Evolutionary conservation across 30 jellyfish, hydroid and myxozoan species (phyloP), one percentile per base, ranked within the genome.

Genomic region (Morbakka virulenta): DNA sequence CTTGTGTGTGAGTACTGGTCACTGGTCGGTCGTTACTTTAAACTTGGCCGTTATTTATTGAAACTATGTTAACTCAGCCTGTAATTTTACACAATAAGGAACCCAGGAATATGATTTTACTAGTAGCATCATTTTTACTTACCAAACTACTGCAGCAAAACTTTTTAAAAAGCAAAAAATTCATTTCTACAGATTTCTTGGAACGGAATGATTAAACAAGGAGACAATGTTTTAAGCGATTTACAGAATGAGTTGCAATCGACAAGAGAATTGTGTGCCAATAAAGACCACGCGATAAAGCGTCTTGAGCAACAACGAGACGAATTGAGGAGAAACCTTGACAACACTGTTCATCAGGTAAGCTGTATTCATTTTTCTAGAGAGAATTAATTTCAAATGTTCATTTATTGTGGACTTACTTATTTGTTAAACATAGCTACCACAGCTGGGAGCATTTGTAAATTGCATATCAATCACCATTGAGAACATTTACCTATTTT

Each of bases 321-420:
- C 24, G 95, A 83, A 25, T 53, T 83, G 11, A 84, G 66, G 31
- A 72, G 29, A 13, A 83, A 83, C 29, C 70, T 83, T 28, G 50
- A 73, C 64, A 81, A 83, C 11, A 85, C 95, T 17, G 4, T 73
- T 32, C 87, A 70, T 23, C 95, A 83, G 95, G 95, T 83, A 22
- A 65, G 25, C 14, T 6, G 1, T 20, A 4, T 49, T 28, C 57
- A 1, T 50, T 35, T 21, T 64, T 4, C 31, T 11, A 50, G 31
- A 29, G 29, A 30, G 2, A 2, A 2, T 67, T 67, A 2, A 0
- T 1, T 67, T 11, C 67, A 64, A 12, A 27, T 9, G n/a, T 1
- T 62, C 28, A 2, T 62, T 34, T 50, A 36, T 0, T 48, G 34
- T 52, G 4, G 31, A 9, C 14, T 47, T 9, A 47, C 61, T 11